These are phyloP conservation scores for Calcarius lapponicus DNA, from an alignment of 2,797 vertebrate genomes.

Conservation along the genomic window DNA sequence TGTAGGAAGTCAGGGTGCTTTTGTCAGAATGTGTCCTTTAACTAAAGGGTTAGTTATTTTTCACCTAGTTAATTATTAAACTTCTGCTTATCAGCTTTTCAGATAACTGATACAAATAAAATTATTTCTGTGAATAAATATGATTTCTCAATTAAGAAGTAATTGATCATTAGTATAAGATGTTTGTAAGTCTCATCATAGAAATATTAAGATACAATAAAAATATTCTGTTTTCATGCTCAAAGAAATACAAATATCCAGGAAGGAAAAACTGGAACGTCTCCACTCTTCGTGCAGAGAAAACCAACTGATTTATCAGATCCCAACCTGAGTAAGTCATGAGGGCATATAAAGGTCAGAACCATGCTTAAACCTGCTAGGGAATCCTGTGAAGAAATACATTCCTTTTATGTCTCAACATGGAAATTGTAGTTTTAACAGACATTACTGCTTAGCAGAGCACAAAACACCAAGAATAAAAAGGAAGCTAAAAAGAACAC, in stretches of 20 bases:
- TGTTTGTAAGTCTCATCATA: background rate
- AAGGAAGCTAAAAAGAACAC: background rate
- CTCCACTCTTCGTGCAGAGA: conserved; percentile 15
- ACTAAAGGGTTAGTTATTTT: background rate
- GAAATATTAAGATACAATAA: background rate
- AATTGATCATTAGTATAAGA: background rate
- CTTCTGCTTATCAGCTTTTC: background rate
- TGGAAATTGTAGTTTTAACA: background rate
- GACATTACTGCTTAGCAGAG: background rate
- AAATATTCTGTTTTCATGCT: conserved; percentile 7
- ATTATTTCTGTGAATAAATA: background rate
- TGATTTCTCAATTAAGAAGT: background rate
- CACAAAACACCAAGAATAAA: background rate
- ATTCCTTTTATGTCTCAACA: background rate
- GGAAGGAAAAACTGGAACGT: conserved; percentile 6
- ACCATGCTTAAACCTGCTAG: background rate
- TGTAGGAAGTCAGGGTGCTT: background rate
- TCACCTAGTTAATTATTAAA: background rate
- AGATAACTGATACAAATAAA: background rate
- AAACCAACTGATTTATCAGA: conserved; percentile 46
- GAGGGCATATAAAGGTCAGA: background rate
- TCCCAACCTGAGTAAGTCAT: conserved; percentile 47
- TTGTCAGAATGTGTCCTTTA: background rate
- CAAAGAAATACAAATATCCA: conserved; percentile 60
- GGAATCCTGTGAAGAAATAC: background rate